These are phyloP conservation scores for Anolis carolinensis DNA, from an alignment of 2,113 vertebrate species.

Conservation along the genomic window DNA sequence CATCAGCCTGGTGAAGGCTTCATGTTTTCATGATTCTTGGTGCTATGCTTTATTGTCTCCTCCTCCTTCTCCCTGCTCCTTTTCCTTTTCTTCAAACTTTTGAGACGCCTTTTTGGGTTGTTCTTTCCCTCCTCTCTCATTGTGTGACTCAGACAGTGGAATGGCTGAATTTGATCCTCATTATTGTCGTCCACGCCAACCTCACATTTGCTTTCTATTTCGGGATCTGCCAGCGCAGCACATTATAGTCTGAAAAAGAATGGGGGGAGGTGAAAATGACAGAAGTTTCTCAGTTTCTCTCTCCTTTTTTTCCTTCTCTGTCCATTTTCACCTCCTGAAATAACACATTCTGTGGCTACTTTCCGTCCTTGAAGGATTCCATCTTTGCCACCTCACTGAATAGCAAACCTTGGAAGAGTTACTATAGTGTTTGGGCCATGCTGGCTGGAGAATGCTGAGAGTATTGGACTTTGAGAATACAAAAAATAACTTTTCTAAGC, in stretches of 20 bases:
- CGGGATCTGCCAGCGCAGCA: constrained; percentile 70
- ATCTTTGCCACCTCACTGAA: constrained; percentile 13
- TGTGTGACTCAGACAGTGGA: constrained; percentile 28
- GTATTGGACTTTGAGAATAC: background rate
- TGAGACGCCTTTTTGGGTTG: background rate
- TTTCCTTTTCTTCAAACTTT: background rate
- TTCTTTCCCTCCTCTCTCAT: background rate
- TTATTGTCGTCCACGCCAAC: constrained; percentile 54
- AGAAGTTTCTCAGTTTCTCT: background rate
- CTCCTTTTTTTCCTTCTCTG: background rate
- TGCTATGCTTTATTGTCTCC: background rate
- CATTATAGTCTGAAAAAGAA: constrained; percentile 51
- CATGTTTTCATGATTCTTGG: too few relatives aligned
- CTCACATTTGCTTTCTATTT: constrained; percentile 74
- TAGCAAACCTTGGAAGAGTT: background rate
- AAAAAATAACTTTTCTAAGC: background rate
- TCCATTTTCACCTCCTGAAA: background rate
- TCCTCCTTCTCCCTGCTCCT: background rate
- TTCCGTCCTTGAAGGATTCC: background rate
- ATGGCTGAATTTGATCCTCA: constrained; percentile 19
- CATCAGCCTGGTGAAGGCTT: too few relatives aligned
- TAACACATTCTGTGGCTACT: background rate
- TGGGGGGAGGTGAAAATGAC: background rate
- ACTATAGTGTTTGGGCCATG: too few relatives aligned
- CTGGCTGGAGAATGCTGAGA: too few relatives aligned